Percentiles rank a stretch among this genome's conserved stretches.
phyloP scores from a whole-genome alignment of 2,113 vertebrate genomes.

The Archilochus colubris region DNA sequence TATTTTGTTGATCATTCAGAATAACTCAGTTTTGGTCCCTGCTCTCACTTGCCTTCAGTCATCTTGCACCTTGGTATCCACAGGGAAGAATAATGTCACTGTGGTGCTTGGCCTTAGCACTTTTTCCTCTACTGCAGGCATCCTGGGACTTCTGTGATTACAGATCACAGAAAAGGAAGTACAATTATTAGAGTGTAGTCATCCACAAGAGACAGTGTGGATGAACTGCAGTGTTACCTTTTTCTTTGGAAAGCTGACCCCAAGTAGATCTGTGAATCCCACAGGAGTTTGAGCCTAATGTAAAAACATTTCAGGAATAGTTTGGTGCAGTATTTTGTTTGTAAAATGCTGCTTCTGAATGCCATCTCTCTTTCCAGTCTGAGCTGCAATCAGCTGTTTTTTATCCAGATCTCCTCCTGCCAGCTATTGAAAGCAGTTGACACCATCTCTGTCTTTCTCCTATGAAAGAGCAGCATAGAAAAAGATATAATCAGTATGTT shows the following conservation, averaged over 20 bases:
- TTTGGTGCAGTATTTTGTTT: background rate
- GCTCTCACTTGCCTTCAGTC: background rate
- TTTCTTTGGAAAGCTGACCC: constrained; percentile 6
- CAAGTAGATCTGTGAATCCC: background rate
- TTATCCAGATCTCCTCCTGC: constrained; percentile 40
- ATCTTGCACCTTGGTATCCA: background rate
- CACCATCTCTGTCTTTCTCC: constrained; percentile 43
- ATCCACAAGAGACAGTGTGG: background rate
- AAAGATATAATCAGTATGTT: constrained; percentile 26
- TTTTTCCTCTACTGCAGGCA: background rate
- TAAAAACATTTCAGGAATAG: background rate
- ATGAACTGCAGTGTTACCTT: background rate
- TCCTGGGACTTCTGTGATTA: background rate
- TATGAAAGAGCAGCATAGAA: background rate
- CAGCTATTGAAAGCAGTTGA: constrained; percentile 38
- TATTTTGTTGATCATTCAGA: background rate
- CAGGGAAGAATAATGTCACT: background rate
- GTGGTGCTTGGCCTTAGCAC: background rate
- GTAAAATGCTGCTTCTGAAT: background rate
- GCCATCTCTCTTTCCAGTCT: background rate
- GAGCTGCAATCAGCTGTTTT: constrained; percentile 29
- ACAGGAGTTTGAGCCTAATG: background rate
- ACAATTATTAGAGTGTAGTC: background rate
- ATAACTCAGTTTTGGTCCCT: background rate
- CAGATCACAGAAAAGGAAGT: background rate